Evolutionary conservation across 2,888 invertebrate species (phyloP).

Genomic region (Drosophila nr. perissopoda): DNA sequence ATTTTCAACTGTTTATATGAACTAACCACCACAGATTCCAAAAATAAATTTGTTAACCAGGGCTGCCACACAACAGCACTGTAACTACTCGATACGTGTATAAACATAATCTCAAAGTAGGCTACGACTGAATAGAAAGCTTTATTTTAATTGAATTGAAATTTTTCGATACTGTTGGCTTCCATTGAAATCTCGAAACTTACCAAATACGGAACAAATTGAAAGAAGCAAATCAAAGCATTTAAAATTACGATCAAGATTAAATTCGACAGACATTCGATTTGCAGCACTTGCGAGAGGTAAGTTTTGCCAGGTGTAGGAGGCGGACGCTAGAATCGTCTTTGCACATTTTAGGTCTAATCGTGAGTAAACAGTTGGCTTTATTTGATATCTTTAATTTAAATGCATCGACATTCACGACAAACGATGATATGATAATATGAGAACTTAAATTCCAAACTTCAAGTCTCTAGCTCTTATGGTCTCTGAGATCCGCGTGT

Average conservation of each 20-base stretch:
- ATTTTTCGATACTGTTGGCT: too few relatives aligned
- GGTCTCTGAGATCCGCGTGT: not conserved
- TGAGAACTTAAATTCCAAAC: not conserved
- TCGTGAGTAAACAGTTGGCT: constrained; percentile 50
- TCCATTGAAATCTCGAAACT: not conserved
- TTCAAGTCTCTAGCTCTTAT: not conserved
- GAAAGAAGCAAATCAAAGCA: not conserved
- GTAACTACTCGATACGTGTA: not conserved
- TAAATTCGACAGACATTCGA: not conserved
- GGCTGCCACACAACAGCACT: too few relatives aligned
- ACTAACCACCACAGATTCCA: too few relatives aligned
- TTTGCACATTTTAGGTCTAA: constrained; percentile 6
- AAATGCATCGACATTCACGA: too few relatives aligned
- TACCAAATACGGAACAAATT: not conserved
- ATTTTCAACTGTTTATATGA: too few relatives aligned
- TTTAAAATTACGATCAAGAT: not conserved
- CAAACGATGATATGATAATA: not conserved
- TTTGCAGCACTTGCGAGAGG: not conserved
- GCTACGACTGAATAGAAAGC: not conserved
- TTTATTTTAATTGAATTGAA: too few relatives aligned
- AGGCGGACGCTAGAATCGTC: too few relatives aligned
- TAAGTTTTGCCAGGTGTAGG: not conserved
- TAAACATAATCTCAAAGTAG: not conserved
- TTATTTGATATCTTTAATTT: too few relatives aligned
- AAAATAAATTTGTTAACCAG: too few relatives aligned